phyloP scores from a whole-genome alignment of 2,113 vertebrate species.

The Thermophis baileyi region DNA sequence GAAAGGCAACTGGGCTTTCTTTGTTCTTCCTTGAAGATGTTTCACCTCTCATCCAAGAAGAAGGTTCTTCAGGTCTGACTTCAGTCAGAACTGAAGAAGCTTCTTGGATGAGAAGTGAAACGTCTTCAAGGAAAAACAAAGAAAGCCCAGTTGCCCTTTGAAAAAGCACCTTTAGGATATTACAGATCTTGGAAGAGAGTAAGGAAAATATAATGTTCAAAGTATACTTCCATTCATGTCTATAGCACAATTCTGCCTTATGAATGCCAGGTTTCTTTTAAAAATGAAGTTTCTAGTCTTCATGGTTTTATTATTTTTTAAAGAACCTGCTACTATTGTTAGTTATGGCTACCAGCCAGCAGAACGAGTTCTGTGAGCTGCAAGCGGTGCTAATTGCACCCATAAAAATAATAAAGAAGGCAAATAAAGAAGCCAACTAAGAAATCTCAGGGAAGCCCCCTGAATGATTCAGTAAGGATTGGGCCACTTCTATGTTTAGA shows the following conservation, averaged over 20 bases:
- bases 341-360: background rate
- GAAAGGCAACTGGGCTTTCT: background rate
- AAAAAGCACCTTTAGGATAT: background rate
- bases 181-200: background rate
- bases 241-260: background rate
- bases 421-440: background rate
- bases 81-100: no score
- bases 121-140: background rate
- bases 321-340: background rate
- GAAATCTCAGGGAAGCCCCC: background rate
- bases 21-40: background rate
- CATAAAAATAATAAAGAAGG: background rate
- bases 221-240: background rate
- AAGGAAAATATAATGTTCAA: background rate
- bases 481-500: background rate
- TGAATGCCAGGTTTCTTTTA: background rate
- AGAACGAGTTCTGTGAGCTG: background rate
- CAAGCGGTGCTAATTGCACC: background rate
- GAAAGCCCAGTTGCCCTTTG: background rate
- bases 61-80: background rate
- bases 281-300: background rate
- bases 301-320: background rate
- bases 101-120: no score
- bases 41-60: no score
- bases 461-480: background rate